These are phyloP conservation scores for Cydia fagiglandana DNA, from an alignment of 1,140 invertebrate species.

Conservation along the genomic window DNA sequence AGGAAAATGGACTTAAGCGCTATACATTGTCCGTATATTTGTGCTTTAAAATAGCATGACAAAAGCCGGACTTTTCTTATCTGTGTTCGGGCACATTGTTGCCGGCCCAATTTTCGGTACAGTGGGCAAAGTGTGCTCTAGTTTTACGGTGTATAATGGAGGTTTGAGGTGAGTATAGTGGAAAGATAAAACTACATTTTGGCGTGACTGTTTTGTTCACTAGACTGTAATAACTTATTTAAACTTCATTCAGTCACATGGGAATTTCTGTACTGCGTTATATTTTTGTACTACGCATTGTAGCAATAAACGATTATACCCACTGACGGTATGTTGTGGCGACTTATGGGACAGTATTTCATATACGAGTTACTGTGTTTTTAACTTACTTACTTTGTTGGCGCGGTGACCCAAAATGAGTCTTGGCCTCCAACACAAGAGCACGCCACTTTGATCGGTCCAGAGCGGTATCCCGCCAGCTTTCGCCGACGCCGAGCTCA, in stretches of 20 bases:
- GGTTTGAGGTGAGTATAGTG: neutral
- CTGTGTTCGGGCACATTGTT: slow-evolving; percentile 32
- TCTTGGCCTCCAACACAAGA: too few relatives aligned
- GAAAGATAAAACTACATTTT: slow-evolving; percentile 8
- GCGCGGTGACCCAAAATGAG: too few relatives aligned
- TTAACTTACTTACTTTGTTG: too few relatives aligned
- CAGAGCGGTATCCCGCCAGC: too few relatives aligned
- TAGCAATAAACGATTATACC: too few relatives aligned
- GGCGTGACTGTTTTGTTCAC: neutral
- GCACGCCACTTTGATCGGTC: too few relatives aligned
- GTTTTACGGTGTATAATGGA: neutral
- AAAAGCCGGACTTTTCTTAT: slow-evolving; percentile 28
- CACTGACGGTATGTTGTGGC: too few relatives aligned
- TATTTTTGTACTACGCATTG: too few relatives aligned
- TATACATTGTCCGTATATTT: slow-evolving; percentile 21
- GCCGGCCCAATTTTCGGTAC: slow-evolving; percentile 27
- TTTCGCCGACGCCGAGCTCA: too few relatives aligned
- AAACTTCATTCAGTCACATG: neutral
- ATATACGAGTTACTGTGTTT: too few relatives aligned
- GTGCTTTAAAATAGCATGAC: slow-evolving; percentile 10
- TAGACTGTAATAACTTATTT: neutral
- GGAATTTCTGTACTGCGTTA: neutral
- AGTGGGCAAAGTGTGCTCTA: slow-evolving; percentile 28
- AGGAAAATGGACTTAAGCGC: slow-evolving; percentile 36
- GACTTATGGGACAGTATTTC: too few relatives aligned